phyloP scores from a whole-genome alignment of 2,797 vertebrate genomes.

The Hyperoplus immaculatus region DNA sequence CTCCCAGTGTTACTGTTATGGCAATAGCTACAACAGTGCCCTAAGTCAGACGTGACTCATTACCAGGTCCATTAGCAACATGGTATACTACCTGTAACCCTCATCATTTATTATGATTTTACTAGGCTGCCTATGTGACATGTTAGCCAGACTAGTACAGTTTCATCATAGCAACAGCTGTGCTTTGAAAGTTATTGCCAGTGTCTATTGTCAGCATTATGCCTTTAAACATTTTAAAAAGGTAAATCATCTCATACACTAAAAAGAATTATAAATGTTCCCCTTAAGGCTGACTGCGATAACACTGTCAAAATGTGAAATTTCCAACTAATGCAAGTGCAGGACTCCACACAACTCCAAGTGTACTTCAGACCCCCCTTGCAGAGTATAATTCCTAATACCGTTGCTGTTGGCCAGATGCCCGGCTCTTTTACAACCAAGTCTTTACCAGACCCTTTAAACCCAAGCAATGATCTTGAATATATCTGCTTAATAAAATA shows the following conservation, averaged over 20 bases:
- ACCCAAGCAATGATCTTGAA: constrained; percentile 43
- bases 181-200: constrained; percentile 26
- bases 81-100: constrained; percentile 32
- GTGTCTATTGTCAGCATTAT: constrained; percentile 20
- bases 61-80: constrained; percentile 50
- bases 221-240: constrained; percentile 41
- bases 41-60: constrained; percentile 45
- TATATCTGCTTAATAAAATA: constrained; percentile 45
- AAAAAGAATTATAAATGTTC: constrained; percentile 20
- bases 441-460: constrained; percentile 43
- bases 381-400: constrained; percentile 35
- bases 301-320: constrained; percentile 29
- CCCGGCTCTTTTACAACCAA: constrained; percentile 47
- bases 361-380: constrained; percentile 20
- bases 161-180: constrained; percentile 33
- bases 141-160: background rate
- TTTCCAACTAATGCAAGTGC: constrained; percentile 15
- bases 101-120: constrained; percentile 20
- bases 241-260: constrained; percentile 23
- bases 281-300: constrained; percentile 4
- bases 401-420: constrained; percentile 39
- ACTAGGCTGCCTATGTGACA: background rate
- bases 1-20: constrained; percentile 28
- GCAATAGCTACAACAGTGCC: constrained; percentile 15
- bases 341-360: constrained; percentile 1